Percentiles rank a stretch among this genome's conserved stretches.
These are phyloP conservation scores for Megaceryle torquata DNA, from an alignment of 2,113 vertebrate species.

Conservation along the genomic window DNA sequence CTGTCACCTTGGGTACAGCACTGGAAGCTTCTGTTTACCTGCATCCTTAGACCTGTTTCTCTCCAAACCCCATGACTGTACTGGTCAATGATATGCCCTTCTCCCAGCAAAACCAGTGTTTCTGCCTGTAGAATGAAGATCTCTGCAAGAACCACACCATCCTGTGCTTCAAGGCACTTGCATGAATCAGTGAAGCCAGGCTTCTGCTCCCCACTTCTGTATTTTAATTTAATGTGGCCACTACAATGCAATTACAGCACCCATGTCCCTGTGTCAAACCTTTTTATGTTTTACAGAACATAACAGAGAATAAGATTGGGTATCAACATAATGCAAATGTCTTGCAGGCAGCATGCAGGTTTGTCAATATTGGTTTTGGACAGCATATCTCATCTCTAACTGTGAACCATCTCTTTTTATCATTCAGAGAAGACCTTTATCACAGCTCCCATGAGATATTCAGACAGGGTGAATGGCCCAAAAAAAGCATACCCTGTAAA, in stretches of 20 bases:
- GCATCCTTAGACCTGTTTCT: neutral
- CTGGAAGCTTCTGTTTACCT: neutral
- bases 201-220: neutral
- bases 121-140: neutral
- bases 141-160: neutral
- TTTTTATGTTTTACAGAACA: neutral
- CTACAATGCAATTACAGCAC: neutral
- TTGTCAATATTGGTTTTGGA: slow-evolving; percentile 64
- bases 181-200: neutral
- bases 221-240: neutral
- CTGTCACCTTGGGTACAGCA: neutral
- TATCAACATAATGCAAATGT: slow-evolving; percentile 19
- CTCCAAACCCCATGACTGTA: neutral
- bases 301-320: neutral
- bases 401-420: slow-evolving; percentile 22
- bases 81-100: neutral
- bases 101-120: neutral
- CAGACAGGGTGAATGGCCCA: neutral
- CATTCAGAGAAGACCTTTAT: slow-evolving; percentile 36
- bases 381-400: neutral
- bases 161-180: neutral
- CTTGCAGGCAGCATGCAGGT: slow-evolving; percentile 10
- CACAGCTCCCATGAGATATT: slow-evolving; percentile 36
- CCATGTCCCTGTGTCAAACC: neutral
- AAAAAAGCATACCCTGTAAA: slow-evolving; percentile 55